These are phyloP conservation scores for Microplitis mediator DNA, from an alignment of 1,140 invertebrate species.

Conservation along the genomic window DNA sequence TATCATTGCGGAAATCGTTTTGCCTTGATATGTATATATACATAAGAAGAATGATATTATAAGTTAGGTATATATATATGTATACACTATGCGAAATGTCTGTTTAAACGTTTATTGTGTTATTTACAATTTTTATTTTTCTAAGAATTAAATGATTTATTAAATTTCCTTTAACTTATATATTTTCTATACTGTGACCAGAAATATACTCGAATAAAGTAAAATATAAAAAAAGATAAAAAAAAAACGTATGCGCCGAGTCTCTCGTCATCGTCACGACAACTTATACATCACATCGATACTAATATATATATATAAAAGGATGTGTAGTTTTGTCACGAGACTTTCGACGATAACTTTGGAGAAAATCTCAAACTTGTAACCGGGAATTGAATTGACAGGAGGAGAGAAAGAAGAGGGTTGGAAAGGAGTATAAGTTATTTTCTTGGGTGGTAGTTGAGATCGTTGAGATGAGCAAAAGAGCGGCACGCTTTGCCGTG, in stretches of 20 bases:
- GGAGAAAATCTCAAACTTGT: conserved; percentile 58
- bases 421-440: not conserved
- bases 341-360: conserved; percentile 15
- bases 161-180: too few relatives aligned
- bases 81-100: too few relatives aligned
- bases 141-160: too few relatives aligned
- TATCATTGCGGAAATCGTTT: not conserved
- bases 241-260: too few relatives aligned
- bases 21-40: not conserved
- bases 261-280: too few relatives aligned
- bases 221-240: too few relatives aligned
- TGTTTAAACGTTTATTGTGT: too few relatives aligned
- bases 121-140: too few relatives aligned
- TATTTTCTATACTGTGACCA: too few relatives aligned
- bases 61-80: too few relatives aligned
- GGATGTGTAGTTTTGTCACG: conserved; percentile 25
- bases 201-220: too few relatives aligned
- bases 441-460: not conserved
- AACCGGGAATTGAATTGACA: conserved; percentile 48
- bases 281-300: not conserved
- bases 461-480: not conserved
- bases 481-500: not conserved
- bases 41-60: too few relatives aligned
- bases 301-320: conserved; percentile 27
- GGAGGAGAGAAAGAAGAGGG: not conserved